Base-by-base conservation (phyloP, 2,113 vertebrate genomes). In the Lates calcarifer region DNA sequence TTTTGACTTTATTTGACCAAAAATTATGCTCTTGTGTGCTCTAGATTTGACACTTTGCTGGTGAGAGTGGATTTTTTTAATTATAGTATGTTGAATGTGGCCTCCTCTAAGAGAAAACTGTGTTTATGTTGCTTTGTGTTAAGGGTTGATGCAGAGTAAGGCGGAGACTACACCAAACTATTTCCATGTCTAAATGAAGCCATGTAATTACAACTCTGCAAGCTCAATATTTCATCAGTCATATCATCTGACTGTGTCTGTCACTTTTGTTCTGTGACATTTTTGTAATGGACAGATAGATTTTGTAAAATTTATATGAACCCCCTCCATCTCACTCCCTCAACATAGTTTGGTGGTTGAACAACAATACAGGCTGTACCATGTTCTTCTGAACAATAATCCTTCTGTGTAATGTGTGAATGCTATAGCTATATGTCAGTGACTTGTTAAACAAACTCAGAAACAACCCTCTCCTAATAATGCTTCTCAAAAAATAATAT, bases 161-260 rank as follows among this genome's bases (percentile, higher is more conserved):
- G 79, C 65, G 13, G 66, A 77, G 74, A 75, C 72, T 45, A 66
- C 66, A 78, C 78, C 81, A 87, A 89, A 90, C 83, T 70, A 76
- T 86, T 85, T 87, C 87, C 77, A 83, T 61, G 56, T 87, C 90
- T 90, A 91, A 91, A 89, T 88, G 81, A 94, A 91, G 89, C 87
- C 84, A 83, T 91, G 88, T 92, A 88, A 93, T 93, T 92, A 93
- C 79, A 83, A 87, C 67, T 77, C 87, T 81, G 77, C 75, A 85
- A 84, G 90, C 77, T 78, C 78, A 80, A 68, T 85, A 87, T 86
- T 84, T 79, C 84, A 86, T 89, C 81, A 75, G 65, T 84, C 71
- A 76, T 55, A 60, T 84, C 60, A 55, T 78, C 83, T 81, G 53
- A 79, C 72, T 86, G 78, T 85, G 78, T 85, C 75, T 84, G 84